phyloP scores from a whole-genome alignment of 2,888 invertebrate species.

The Hipparchia semele region DNA sequence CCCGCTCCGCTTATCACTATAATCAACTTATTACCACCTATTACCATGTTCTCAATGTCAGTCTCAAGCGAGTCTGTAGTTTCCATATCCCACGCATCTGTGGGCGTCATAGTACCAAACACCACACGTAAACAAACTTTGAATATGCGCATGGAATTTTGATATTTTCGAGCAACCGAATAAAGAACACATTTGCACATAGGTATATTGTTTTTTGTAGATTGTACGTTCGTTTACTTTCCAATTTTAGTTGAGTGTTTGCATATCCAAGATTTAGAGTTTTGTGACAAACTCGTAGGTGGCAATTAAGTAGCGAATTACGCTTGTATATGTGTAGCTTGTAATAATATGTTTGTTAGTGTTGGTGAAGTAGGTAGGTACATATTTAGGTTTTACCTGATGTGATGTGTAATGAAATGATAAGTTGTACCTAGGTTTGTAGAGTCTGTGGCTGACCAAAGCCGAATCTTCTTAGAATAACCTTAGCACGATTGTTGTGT shows the following conservation, averaged over 20 bases:
- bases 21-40: slow-evolving; percentile 14
- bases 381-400: background rate
- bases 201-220: background rate
- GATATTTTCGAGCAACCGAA: slow-evolving; percentile 16
- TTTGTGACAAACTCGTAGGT: slow-evolving; percentile 38
- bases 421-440: too few relatives aligned
- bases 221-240: slow-evolving; percentile 57
- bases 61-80: slow-evolving; percentile 38
- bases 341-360: background rate
- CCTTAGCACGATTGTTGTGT: too few relatives aligned
- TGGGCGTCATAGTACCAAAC: slow-evolving; percentile 48
- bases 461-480: too few relatives aligned
- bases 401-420: background rate
- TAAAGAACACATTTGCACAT: slow-evolving; percentile 22
- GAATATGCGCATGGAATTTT: slow-evolving; percentile 23
- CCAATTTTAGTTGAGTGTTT: slow-evolving; percentile 60
- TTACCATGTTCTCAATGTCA: slow-evolving; percentile 38
- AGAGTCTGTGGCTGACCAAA: too few relatives aligned
- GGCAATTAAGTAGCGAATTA: slow-evolving; percentile 35
- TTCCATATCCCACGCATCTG: slow-evolving; percentile 56
- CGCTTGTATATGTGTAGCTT: background rate
- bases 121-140: slow-evolving; percentile 1
- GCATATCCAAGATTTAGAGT: slow-evolving; percentile 42
- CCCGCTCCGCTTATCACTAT: slow-evolving; percentile 31
- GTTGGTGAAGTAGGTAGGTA: background rate